These are phyloP conservation scores for Phyllostomus discolor DNA, from an alignment of 2,113 vertebrate species.

Conservation along the genomic window DNA sequence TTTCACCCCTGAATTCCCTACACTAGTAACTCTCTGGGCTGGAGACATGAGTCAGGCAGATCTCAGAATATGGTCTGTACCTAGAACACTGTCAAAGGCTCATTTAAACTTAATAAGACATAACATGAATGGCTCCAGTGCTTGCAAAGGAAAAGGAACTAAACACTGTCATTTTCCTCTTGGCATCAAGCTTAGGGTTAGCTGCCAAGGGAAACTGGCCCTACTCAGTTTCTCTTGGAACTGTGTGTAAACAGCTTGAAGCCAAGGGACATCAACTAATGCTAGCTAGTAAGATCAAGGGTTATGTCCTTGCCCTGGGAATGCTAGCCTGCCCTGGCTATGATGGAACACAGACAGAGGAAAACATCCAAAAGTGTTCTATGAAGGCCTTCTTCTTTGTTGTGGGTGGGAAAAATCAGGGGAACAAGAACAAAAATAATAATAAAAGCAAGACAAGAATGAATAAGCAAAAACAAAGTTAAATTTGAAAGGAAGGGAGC, in stretches of 20 bases:
- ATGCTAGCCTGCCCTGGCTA: neutral
- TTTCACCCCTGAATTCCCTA: neutral
- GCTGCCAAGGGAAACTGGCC: neutral
- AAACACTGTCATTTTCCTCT: neutral
- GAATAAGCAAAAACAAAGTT: neutral
- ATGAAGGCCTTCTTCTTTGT: neutral
- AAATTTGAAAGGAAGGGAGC: neutral
- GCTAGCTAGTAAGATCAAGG: neutral
- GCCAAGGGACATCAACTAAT: neutral
- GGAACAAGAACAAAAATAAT: neutral
- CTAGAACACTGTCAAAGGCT: neutral
- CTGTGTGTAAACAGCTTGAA: neutral
- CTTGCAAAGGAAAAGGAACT: neutral
- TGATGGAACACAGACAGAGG: neutral
- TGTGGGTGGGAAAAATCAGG: neutral
- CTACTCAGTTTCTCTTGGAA: neutral
- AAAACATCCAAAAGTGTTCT: neutral
- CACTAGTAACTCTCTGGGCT: neutral
- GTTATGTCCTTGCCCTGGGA: neutral
- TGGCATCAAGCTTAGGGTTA: neutral
- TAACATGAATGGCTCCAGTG: conserved; percentile 1
- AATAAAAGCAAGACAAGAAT: neutral
- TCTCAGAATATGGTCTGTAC: neutral
- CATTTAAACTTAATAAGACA: conserved; percentile 21
- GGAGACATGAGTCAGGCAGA: neutral